Base-by-base conservation (phyloP, 2,888 invertebrate species). In the Ornithoptera priamus region DNA sequence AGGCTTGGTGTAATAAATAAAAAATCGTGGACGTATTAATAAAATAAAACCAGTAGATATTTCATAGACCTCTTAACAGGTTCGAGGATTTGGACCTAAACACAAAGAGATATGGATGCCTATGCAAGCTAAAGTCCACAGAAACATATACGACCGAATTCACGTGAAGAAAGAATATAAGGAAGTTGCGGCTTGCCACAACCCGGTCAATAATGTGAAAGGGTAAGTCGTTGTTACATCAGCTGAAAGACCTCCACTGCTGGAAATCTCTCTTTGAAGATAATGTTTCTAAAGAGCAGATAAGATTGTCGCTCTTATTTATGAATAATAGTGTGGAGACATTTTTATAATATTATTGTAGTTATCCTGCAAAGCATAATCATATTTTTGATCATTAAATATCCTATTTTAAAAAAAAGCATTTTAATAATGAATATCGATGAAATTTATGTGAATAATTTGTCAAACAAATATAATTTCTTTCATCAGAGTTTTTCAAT, bases 91-190 rank as follows among this genome's bases (percentile, higher is more conserved):
- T 67, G 92, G 92, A 15, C 92, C 92, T 5, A 81, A 83, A 24
- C 82, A 84, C 71, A 89, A 88, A 71, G 87, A 90, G 76, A 84
- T 92, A 73, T 92, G 92, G 91, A 88, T 89, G 90, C 93, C 93
- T 1, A 75, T 87, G 20, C 84, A 80, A 2, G 79, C 85, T 0
- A 89, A 82, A 75, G 80, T 82, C 0, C 86, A 88, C 65, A 82
- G 86, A 78, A 77, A 76, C 1, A 86, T 92, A 0, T 91, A 85
- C 67, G 92, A 92, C 67, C 83, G 88, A 71, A 88, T 87, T 42
- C 85, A 89, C 64, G 86, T 92, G 15, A 87, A 87, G 77, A 91
- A 89, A 69, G 92, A 92, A 72, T 89, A 74, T 68, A 88, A 89
- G 36, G 92, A 89, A 75, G 90, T 90, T 0, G 87, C 90, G 1